Percentiles rank a stretch among this genome's conserved stretches.
phyloP scores from a whole-genome alignment of 2,888 invertebrate genomes.

The Catocala nupta region DNA sequence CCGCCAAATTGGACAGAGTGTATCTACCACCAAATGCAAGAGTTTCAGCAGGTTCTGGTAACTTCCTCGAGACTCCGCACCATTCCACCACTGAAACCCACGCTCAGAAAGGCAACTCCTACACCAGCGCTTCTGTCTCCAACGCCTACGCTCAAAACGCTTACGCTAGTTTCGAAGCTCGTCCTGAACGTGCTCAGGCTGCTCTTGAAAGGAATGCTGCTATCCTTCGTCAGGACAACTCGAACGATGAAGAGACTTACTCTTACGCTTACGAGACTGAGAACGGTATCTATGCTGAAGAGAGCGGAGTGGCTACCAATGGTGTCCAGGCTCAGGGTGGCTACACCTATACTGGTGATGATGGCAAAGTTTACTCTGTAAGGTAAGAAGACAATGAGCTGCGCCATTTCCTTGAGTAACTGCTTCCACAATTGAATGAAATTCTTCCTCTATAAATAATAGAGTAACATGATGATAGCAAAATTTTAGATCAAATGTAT shows the following conservation, averaged over 20 bases:
- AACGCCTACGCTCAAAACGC: neutral
- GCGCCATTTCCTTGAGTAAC: too few species aligned
- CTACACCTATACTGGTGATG: conserved; percentile 79
- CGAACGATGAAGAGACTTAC: conserved; percentile 76
- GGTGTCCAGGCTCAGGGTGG: conserved; percentile 80
- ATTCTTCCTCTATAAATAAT: neutral
- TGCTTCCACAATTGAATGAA: too few species aligned
- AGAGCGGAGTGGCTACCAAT: conserved; percentile 76
- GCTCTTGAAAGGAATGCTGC: conserved; percentile 75
- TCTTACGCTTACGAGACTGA: conserved; percentile 78
- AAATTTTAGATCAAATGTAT: too few species aligned
- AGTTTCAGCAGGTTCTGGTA: conserved; percentile 37
- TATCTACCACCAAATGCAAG: conserved; percentile 70
- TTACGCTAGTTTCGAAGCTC: conserved; percentile 39
- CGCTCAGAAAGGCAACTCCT: conserved; percentile 29
- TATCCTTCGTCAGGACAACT: conserved; percentile 73
- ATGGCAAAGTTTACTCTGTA: conserved; percentile 76
- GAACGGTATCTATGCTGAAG: conserved; percentile 78
- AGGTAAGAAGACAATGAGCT: conserved; percentile 57
- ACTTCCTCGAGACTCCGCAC: conserved; percentile 45
- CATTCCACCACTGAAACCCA: conserved; percentile 26
- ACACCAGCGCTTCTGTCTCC: neutral
- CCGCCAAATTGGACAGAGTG: conserved; percentile 70
- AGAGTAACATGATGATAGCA: too few species aligned
- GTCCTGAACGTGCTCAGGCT: conserved; percentile 71